Evolutionary conservation across 2,797 vertebrate genomes (phyloP), one percentile per base, ranked within the genome.

Genomic region (Linurgus olivaceus): DNA sequence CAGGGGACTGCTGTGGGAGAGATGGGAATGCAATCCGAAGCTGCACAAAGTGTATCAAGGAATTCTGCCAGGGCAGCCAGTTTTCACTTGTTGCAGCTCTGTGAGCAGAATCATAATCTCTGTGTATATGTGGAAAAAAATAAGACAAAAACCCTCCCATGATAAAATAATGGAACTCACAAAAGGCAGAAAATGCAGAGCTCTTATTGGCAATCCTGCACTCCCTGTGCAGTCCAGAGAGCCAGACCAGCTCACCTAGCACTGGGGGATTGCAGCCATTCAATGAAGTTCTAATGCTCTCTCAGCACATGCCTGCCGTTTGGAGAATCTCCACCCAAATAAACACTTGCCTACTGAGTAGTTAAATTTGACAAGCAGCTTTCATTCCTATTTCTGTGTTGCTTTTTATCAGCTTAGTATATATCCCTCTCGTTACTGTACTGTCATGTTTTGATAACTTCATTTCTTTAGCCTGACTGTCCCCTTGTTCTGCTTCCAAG

Each of bases 291-390:
- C 77, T 84, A 73, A 57, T 63, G 48, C 47, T 81, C 51, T 90
- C 61, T 81, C 66, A 95, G 59, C 28, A 90, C 65, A 44, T 37
- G 26, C 47, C 51, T 72, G 61, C 65, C 88, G 66, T 88, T 86
- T 61, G 76, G 37, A 88, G 51, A 95, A 73, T 76, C 59, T 65
- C 65, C 67, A 45, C 80, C 47, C 79, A 78, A 82, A 68, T 57
- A 8, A 25, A 35, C 1, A 3, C 55, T 88, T 93, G 74, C 73
- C 67, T 79, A 21, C 35, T 13, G 59, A 73, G 74, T 52, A 76
- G 74, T 88, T 73, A 84, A n/a, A 73, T 85, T 85, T 71, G 51
- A 87, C 92, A 87, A 89, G 42, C 59, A 63, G 71, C 52, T 93
- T 85, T 85, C 3, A 0, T 66, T 84, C 59, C 44, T 73, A 6